Evolutionary conservation across 2,797 vertebrate genomes (phyloP).

Genomic region (Parauchenoglanis ngamensis): DNA sequence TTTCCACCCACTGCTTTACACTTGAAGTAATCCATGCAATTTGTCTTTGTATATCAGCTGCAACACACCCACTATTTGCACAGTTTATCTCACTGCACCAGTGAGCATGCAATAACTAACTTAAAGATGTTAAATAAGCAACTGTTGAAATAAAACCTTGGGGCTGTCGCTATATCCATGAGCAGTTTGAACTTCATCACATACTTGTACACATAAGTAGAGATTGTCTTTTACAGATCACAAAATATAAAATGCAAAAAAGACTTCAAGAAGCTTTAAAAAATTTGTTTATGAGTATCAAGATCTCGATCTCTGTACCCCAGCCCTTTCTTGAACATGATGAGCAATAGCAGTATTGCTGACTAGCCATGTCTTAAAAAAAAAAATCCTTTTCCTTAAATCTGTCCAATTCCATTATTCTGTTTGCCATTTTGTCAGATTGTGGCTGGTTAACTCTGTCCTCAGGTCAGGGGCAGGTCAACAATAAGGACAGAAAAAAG

Average conservation of each 20-base stretch:
- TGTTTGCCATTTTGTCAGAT: slow-evolving; percentile 62
- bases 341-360: slow-evolving; percentile 23
- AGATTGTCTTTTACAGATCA: slow-evolving; percentile 66
- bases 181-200: slow-evolving; percentile 59
- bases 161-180: slow-evolving; percentile 53
- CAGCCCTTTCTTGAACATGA: neutral
- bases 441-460: slow-evolving; percentile 19
- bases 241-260: slow-evolving; percentile 63
- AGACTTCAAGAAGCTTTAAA: slow-evolving; percentile 67
- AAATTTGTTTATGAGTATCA: neutral
- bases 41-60: neutral
- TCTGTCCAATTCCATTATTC: neutral
- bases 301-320: neutral
- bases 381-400: neutral
- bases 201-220: slow-evolving; percentile 60
- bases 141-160: neutral
- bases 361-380: neutral
- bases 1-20: neutral
- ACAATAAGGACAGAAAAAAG: slow-evolving; percentile 48
- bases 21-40: neutral
- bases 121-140: neutral
- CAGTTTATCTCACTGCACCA: neutral
- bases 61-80: neutral
- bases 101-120: neutral
- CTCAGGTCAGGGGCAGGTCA: slow-evolving; percentile 61